Evolutionary conservation across 2,888 invertebrate species (phyloP), one percentile per base, ranked within the genome.

Genomic region (Adela reaumurella): DNA sequence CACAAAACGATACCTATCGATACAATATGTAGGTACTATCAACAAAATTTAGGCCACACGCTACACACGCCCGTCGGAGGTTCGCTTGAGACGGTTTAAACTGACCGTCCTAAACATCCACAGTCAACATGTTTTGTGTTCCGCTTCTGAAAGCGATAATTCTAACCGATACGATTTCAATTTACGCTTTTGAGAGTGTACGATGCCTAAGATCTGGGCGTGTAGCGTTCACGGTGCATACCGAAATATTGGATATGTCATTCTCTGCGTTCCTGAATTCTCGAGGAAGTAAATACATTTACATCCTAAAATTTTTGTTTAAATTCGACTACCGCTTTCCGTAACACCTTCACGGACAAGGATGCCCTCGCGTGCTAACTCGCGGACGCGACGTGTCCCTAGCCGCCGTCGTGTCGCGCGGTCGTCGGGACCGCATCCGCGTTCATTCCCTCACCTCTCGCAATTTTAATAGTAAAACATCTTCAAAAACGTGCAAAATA

Each of bases 401-500:
- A 4, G 35, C 14, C 35, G n/a, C 6, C 35, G 11, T 4, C 35
- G 35, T 14, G 35, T 3, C 35, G 35, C 35, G 35, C 11, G 35
- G 8, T 8, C 24, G n/a, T n/a, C n/a, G 24, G 24, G 24, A 24
- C 35, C 19, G 8, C 45, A 8, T 20, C 35, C 17, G 18, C 29
- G 18, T 14, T 10, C 46, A 29, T 20, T 63, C 41, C 42, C 41
- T 8, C 41, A 41, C 47, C 60, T 58, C 69, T 68, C 68, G 65
- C 69, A 70, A 63, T 46, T 64, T 64, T 70, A 73, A 35, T 35
- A 43, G 71, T 73, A 78, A 77, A 74, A 78, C 74, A 74, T 76
- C 70, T 71, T 77, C 76, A 77, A 77, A 78, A 78, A 77, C 77
- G 72, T 76, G 74, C 76, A 76, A 77, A 77, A 77, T 78, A 78